Evolutionary conservation across 2,797 vertebrate species (phyloP).

Genomic region (Anguilla anguilla): DNA sequence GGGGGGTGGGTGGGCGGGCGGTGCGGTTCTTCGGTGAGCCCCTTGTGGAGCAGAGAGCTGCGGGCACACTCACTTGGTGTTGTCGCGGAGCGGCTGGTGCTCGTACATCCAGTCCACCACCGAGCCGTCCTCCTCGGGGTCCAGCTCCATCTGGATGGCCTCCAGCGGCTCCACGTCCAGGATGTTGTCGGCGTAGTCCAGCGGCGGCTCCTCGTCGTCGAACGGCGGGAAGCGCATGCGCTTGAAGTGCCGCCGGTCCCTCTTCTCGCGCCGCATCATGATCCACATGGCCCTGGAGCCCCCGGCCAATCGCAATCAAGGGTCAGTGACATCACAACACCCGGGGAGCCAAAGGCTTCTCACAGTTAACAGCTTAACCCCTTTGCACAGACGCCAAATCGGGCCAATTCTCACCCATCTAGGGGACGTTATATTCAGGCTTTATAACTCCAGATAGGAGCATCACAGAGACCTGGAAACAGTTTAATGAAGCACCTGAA

Average conservation of each 20-base stretch:
- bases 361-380: neutral
- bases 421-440: too few species aligned
- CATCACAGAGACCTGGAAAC: too few species aligned
- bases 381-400: too few species aligned
- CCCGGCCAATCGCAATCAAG: neutral
- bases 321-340: neutral
- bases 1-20: too few species aligned
- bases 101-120: constrained; percentile 97
- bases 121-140: constrained; percentile 89
- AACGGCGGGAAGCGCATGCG: constrained; percentile 98
- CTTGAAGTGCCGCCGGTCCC: constrained; percentile 96
- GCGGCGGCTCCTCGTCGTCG: constrained; percentile 94
- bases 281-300: constrained; percentile 94
- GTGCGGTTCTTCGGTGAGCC: too few species aligned
- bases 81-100: constrained; percentile 94
- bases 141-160: constrained; percentile 96
- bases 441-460: too few species aligned
- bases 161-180: constrained; percentile 97
- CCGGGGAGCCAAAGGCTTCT: too few species aligned
- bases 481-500: too few species aligned
- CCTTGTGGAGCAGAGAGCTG: too few species aligned
- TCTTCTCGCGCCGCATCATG: constrained; percentile 99
- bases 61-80: constrained; percentile 78
- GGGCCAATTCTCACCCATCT: too few species aligned
- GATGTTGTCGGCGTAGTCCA: constrained; percentile 98